Conservation (phyloP, 1,140 invertebrate genomes). For the Prorops nasuta region DNA sequence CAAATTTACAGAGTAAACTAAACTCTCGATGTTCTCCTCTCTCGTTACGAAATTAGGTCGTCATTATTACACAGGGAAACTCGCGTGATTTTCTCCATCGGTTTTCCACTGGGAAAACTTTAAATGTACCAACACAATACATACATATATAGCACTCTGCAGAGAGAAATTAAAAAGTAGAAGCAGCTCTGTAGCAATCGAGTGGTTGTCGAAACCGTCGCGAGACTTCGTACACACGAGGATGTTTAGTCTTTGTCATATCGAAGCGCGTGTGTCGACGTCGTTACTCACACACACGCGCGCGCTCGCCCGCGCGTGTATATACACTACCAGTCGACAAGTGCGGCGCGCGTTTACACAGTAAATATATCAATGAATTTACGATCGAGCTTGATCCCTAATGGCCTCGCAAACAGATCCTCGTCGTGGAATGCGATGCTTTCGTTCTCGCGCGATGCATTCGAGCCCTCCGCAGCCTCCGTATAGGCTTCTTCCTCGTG, state of each 20-base stretch:
- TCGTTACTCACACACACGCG: background rate
- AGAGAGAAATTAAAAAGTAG: slow-evolving; percentile 12
- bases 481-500: background rate
- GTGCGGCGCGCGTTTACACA: slow-evolving; percentile 41
- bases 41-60: too few species aligned
- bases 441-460: slow-evolving; percentile 13
- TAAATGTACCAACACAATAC: too few species aligned
- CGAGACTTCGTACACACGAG: slow-evolving; percentile 4
- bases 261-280: too few species aligned
- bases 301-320: background rate
- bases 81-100: too few species aligned
- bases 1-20: slow-evolving; percentile 38
- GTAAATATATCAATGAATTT: slow-evolving; percentile 50
- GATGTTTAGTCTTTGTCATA: too few species aligned
- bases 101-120: too few species aligned
- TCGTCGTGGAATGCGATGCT: slow-evolving; percentile 39
- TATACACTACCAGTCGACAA: slow-evolving; percentile 7
- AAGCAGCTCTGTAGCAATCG: slow-evolving; percentile 11
- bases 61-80: too few species aligned
- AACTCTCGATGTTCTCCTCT: too few species aligned
- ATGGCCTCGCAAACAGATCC: slow-evolving; percentile 51
- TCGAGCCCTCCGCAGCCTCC: background rate
- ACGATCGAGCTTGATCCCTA: slow-evolving; percentile 48
- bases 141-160: too few species aligned
- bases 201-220: slow-evolving; percentile 8